Conservation (phyloP, 2,888 invertebrate species). For the Argyresthia goedartella region DNA sequence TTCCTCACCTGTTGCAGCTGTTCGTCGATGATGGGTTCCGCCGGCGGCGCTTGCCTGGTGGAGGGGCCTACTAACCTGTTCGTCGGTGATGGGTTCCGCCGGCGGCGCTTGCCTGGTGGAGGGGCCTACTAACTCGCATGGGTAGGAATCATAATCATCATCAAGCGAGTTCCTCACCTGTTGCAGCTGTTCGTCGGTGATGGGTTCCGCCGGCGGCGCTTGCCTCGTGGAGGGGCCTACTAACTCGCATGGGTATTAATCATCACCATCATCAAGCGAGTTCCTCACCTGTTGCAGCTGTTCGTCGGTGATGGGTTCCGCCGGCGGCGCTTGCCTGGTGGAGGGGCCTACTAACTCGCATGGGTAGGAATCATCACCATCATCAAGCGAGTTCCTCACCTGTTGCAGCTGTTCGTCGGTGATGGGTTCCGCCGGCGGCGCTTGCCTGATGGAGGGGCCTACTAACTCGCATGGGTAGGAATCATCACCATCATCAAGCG, state of each 20-base stretch:
- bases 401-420: slow-evolving; percentile 49
- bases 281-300: slow-evolving; percentile 54
- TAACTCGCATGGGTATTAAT: too few relatives aligned
- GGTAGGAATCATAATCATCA: too few relatives aligned
- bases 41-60: slow-evolving; percentile 13
- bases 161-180: too few relatives aligned
- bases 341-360: too few relatives aligned
- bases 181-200: slow-evolving; percentile 46
- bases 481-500: too few relatives aligned
- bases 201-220: slow-evolving; percentile 22
- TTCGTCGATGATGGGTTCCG: slow-evolving; percentile 36
- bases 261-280: too few relatives aligned
- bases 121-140: too few relatives aligned
- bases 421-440: slow-evolving; percentile 26
- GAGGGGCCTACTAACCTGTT: slow-evolving; percentile 28
- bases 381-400: too few relatives aligned
- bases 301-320: slow-evolving; percentile 36
- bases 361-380: too few relatives aligned
- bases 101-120: slow-evolving; percentile 11
- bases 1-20: slow-evolving; percentile 54
- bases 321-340: slow-evolving; percentile 13
- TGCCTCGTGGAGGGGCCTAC: too few relatives aligned
- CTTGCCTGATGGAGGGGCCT: too few relatives aligned
- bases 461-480: too few relatives aligned
- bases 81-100: slow-evolving; percentile 33